These are phyloP conservation scores for Saimiri boliviensis DNA, from an alignment of 2,113 vertebrate genomes.

Conservation along the genomic window DNA sequence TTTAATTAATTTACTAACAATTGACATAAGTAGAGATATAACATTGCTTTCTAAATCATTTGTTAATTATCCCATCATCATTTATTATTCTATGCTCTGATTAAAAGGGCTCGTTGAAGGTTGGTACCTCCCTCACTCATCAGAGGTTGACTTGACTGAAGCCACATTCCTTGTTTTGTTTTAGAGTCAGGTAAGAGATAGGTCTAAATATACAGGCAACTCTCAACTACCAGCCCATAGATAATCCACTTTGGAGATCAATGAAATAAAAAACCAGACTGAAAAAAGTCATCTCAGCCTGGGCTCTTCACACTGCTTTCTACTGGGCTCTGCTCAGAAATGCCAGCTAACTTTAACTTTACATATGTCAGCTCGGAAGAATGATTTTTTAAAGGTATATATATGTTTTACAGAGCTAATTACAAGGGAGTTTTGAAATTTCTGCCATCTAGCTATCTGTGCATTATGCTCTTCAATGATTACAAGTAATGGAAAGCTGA, in stretches of 20 bases:
- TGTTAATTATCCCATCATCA: neutral
- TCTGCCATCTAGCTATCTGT: neutral
- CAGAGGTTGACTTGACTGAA: neutral
- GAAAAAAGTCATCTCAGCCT: neutral
- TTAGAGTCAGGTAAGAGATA: neutral
- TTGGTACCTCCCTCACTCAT: neutral
- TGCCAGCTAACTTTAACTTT: neutral
- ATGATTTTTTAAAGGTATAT: neutral
- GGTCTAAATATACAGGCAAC: neutral
- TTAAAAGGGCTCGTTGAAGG: neutral
- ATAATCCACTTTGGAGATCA: neutral
- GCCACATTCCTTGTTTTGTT: neutral
- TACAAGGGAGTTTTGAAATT: neutral
- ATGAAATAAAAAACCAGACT: neutral
- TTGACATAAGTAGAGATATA: neutral
- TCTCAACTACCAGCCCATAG: neutral
- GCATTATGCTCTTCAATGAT: neutral
- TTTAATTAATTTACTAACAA: neutral
- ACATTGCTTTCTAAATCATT: neutral
- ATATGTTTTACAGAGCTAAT: slow-evolving; percentile 20
- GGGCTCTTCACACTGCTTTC: neutral
- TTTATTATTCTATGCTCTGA: neutral
- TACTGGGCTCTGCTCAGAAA: neutral
- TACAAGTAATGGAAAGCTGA: neutral
- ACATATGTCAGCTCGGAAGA: neutral